These are phyloP conservation scores for Amyelois transitella DNA, from an alignment of 1,140 invertebrate species.

Conservation along the genomic window DNA sequence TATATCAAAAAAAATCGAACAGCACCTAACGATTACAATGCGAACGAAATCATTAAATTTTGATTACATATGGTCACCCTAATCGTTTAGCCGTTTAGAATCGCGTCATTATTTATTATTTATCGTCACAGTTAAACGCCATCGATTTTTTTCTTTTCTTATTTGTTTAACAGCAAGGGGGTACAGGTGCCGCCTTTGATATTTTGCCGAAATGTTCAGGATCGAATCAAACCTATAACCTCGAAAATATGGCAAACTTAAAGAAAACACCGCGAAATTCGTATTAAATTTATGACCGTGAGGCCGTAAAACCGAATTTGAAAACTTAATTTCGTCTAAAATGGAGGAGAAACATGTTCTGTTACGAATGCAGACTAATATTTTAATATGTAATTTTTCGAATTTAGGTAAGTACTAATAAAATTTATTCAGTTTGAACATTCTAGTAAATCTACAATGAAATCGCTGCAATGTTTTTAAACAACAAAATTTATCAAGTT, in stretches of 20 bases:
- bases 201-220: constrained; percentile 25
- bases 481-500: no score
- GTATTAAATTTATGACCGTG: constrained; percentile 22
- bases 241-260: constrained; percentile 17
- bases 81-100: constrained; percentile 36
- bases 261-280: constrained; percentile 24
- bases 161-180: constrained; percentile 60
- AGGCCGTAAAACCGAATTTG: constrained; percentile 19
- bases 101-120: constrained; percentile 65
- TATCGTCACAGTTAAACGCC: constrained; percentile 46
- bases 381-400: neutral
- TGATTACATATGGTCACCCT: constrained; percentile 45
- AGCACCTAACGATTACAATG: neutral
- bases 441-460: no score
- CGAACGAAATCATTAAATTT: neutral
- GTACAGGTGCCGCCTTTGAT: constrained; percentile 57
- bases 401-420: no score
- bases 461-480: no score
- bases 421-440: no score
- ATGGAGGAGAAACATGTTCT: neutral
- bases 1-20: neutral
- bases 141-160: constrained; percentile 41
- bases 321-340: constrained; percentile 23
- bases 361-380: neutral
- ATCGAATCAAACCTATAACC: constrained; percentile 28